Base-by-base conservation (phyloP, 1,140 invertebrate genomes). In the Halictus rubicundus region DNA sequence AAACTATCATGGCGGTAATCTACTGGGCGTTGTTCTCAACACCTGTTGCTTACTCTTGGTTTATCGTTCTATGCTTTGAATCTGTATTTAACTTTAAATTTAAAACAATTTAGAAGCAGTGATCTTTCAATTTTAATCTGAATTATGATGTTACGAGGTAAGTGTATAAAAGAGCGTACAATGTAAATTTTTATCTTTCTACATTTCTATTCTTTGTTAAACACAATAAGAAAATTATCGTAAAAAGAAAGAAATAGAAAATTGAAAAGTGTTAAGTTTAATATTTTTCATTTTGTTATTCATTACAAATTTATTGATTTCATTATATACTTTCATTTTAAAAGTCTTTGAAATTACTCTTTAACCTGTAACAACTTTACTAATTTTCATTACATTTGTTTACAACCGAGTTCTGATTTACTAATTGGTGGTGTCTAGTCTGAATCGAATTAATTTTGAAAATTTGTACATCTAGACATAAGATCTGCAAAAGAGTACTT, bases 11-110 rank as follows among this genome's bases (percentile, higher is more conserved):
- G 65, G 65, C 57, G 54, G 46, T 61, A 77, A 69, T 69, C 27
- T 69, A 69, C 69, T 77, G 66, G 66, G 54, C 66, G 66, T 77
- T 77, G 66, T 77, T 69, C 57, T 23, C 60, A 61, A 77, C 74
- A 77, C 74, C 74, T 77, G 74, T 77, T 77, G 74, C 54, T 69
- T 19, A 61, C 59, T 68, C 23, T 42, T 19, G 32, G 12, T 8
- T 39, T 64, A 16, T 39, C 61, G 32, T 1, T 75, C 54, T 16
- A 7, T 37, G 23, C 14, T 68, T 59, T n/a, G 14, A 68, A 39
- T 21, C n/a, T 39, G 46, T 39, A 46, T 19, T 54, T 60, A 7
- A 61, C 46, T 37, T 37, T 49, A 1, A 19, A n/a, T 65, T 74
- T 39, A 37, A 74, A 37, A 10, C 57, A 59, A 10, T 46, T 68